Evolutionary conservation across 2,113 vertebrate species (phyloP).

Genomic region (Phrynosoma blainvillii): DNA sequence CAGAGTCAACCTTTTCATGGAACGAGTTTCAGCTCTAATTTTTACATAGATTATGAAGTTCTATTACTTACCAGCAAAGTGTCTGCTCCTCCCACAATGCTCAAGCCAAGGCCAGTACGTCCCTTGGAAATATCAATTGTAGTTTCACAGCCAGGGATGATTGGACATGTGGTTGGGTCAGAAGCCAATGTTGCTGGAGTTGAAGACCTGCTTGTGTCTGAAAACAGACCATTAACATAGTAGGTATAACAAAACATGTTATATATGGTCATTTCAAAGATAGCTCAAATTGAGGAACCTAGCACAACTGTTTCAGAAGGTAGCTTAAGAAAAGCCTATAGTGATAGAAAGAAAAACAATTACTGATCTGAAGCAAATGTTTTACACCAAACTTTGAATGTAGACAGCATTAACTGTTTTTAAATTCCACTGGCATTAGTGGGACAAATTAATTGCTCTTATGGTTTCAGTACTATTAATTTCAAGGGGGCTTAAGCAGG

Average conservation of each 20-base stretch:
- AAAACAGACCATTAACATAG: constrained; percentile 37
- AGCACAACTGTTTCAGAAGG: not conserved
- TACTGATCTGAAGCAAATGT: not conserved
- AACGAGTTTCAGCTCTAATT: not conserved
- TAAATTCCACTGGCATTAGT: not conserved
- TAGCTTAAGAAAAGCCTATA: not conserved
- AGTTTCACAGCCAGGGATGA: constrained; percentile 97
- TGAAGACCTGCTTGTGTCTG: constrained; percentile 89
- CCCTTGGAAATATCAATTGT: constrained; percentile 98
- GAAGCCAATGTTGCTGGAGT: constrained; percentile 86
- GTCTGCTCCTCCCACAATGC: constrained; percentile 96
- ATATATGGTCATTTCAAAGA: not conserved
- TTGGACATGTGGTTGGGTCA: constrained; percentile 92
- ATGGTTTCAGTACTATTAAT: not conserved
- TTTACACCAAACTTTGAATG: not conserved
- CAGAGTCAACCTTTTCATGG: too few relatives aligned
- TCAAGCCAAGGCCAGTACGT: constrained; percentile 92
- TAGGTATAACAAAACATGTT: not conserved
- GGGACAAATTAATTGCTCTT: not conserved
- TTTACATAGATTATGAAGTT: not conserved
- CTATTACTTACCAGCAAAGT: constrained; percentile 88
- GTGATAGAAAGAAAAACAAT: too few relatives aligned
- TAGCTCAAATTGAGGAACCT: not conserved
- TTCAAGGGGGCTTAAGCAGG: not conserved
- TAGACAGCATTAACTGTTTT: not conserved